Conservation (phyloP, 2,113 vertebrate genomes). For the Oostethus manadensis region DNA sequence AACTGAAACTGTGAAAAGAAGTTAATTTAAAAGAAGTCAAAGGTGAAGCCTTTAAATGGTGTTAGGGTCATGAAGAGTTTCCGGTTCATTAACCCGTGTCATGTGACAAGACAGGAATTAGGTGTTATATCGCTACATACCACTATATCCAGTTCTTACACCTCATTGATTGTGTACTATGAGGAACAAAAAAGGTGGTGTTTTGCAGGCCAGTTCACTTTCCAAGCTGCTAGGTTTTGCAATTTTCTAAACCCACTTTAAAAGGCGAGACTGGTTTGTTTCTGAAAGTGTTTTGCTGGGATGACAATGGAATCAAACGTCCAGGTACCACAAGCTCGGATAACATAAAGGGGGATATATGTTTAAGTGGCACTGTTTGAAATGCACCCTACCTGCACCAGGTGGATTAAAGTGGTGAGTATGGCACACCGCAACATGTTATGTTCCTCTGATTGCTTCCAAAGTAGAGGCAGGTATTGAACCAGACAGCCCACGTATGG, state of each 20-base stretch:
- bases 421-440: conserved; percentile 98
- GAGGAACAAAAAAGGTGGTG: neutral
- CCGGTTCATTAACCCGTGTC: neutral
- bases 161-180: neutral
- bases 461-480: conserved; percentile 93
- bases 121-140: neutral
- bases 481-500: conserved; percentile 90
- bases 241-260: neutral
- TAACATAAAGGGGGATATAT: neutral
- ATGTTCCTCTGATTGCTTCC: conserved; percentile 98
- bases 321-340: neutral
- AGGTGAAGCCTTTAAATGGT: neutral
- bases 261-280: neutral
- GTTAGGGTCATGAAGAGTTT: neutral
- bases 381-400: conserved; percentile 80
- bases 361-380: neutral
- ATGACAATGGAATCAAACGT: neutral
- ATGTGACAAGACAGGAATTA: neutral
- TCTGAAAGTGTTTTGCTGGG: neutral
- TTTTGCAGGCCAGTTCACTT: neutral
- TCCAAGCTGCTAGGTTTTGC: neutral
- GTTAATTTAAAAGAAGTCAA: too few relatives aligned
- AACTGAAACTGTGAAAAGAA: neutral
- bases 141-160: neutral
- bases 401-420: conserved; percentile 88